Evolutionary conservation across 2,888 invertebrate species (phyloP).

Genomic region (Podabrus alpinus): DNA sequence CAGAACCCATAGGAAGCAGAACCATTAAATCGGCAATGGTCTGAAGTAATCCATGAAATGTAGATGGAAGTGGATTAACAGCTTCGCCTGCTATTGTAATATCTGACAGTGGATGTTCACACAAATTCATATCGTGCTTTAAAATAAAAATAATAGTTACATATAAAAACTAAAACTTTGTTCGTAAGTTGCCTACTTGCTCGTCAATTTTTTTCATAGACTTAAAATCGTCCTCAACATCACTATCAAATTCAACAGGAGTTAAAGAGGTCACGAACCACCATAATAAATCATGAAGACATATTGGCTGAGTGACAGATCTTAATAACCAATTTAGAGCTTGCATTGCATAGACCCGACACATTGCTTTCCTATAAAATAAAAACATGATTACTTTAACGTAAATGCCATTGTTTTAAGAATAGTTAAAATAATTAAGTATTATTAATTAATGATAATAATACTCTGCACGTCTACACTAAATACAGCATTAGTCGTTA

Average conservation of each 20-base stretch:
- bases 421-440: too few relatives aligned
- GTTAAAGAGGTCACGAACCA: slow-evolving; percentile 90
- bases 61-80: slow-evolving; percentile 63
- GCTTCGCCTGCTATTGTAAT: slow-evolving; percentile 75
- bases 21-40: slow-evolving; percentile 92
- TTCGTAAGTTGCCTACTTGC: slow-evolving; percentile 40
- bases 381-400: too few relatives aligned
- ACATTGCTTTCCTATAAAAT: slow-evolving; percentile 66
- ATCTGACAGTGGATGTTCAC: slow-evolving; percentile 81
- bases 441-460: too few relatives aligned
- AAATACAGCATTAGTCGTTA: too few relatives aligned
- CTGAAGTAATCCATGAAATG: slow-evolving; percentile 83
- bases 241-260: slow-evolving; percentile 58
- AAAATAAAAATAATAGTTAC: background rate
- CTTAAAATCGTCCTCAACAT: slow-evolving; percentile 62
- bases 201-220: slow-evolving; percentile 52
- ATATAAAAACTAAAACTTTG: background rate
- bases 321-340: slow-evolving; percentile 94
- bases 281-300: slow-evolving; percentile 95
- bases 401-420: too few relatives aligned
- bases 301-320: slow-evolving; percentile 87
- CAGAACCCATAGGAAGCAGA: slow-evolving; percentile 82
- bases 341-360: slow-evolving; percentile 88
- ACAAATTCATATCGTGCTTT: slow-evolving; percentile 62
- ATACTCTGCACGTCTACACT: too few relatives aligned